Percentiles rank a stretch among this genome's conserved stretches.
These are phyloP conservation scores for Volucella bombylans DNA, from an alignment of 2,888 invertebrate species.

Conservation along the genomic window DNA sequence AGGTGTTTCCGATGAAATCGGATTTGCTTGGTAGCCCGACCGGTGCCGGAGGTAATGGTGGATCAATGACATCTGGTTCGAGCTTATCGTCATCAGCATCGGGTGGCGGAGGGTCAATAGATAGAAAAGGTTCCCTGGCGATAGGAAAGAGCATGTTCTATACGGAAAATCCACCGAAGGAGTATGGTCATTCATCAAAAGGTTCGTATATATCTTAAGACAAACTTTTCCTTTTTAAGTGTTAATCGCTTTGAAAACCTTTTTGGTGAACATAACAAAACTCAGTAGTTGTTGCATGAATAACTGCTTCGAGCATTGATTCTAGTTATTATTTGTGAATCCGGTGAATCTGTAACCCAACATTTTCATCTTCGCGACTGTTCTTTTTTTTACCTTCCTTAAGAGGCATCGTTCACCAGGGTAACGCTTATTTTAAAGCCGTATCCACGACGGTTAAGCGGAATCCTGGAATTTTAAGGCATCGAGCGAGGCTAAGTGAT, in stretches of 20 bases:
- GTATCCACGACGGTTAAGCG: no score
- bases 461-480: no score
- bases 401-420: no score
- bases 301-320: no score
- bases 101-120: slow-evolving; percentile 75
- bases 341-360: no score
- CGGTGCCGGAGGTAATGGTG: slow-evolving; percentile 73
- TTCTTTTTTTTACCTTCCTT: no score
- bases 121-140: slow-evolving; percentile 81
- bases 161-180: slow-evolving; percentile 82
- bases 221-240: background rate
- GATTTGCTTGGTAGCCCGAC: slow-evolving; percentile 79
- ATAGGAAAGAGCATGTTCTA: slow-evolving; percentile 82
- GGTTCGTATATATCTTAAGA: slow-evolving; percentile 76
- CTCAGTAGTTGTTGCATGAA: no score
- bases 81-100: slow-evolving; percentile 77
- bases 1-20: slow-evolving; percentile 81
- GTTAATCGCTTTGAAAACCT: background rate
- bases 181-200: slow-evolving; percentile 78
- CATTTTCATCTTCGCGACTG: no score
- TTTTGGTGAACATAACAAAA: background rate
- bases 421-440: no score
- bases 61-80: slow-evolving; percentile 69
- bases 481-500: no score
- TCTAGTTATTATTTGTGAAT: no score